Percentiles rank a stretch among this genome's conserved stretches.
phyloP scores from a whole-genome alignment of 2,888 invertebrate species.

The Amorpha juglandis region DNA sequence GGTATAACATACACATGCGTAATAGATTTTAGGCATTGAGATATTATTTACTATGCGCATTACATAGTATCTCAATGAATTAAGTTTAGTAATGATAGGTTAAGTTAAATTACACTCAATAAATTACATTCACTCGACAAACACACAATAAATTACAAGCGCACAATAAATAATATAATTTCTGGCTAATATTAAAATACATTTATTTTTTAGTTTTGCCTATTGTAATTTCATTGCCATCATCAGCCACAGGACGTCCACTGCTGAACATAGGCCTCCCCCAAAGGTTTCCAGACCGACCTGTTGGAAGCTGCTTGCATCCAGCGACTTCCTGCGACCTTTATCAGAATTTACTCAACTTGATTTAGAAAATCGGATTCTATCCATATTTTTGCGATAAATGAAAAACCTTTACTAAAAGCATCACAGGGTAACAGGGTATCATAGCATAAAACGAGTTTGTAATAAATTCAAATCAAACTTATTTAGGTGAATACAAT shows the following conservation, averaged over 20 bases:
- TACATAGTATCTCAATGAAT: too few relatives aligned
- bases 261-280: too few relatives aligned
- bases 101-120: background rate
- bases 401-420: constrained; percentile 5
- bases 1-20: constrained; percentile 6
- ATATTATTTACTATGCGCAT: too few relatives aligned
- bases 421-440: background rate
- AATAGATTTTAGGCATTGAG: too few relatives aligned
- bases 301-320: too few relatives aligned
- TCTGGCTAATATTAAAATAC: background rate
- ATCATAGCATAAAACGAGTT: background rate
- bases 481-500: too few relatives aligned
- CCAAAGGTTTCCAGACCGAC: too few relatives aligned
- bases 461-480: background rate
- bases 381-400: too few relatives aligned
- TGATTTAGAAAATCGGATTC: background rate
- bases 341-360: background rate
- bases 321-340: too few relatives aligned
- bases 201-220: constrained; percentile 6
- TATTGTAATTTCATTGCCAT: background rate
- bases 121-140: constrained; percentile 24
- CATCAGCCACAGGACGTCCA: too few relatives aligned
- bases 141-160: constrained; percentile 35
- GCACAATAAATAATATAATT: constrained; percentile 28
- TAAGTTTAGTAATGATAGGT: background rate